Conservation (phyloP, 2,113 vertebrate genomes). For the Lophura nycthemera region DNA sequence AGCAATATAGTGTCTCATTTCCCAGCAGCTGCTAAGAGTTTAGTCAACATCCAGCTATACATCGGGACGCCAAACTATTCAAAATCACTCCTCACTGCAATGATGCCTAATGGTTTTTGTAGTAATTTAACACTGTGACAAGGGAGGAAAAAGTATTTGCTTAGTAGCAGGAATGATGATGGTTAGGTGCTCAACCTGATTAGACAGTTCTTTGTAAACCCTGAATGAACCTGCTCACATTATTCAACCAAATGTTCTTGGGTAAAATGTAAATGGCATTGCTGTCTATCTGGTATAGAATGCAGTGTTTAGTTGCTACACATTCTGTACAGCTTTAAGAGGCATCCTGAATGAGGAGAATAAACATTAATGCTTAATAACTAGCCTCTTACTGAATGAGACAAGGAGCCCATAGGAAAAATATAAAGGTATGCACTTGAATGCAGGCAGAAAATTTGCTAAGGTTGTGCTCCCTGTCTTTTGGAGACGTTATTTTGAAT, state of each 20-base stretch:
- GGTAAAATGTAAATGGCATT: neutral
- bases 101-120: conserved; percentile 29
- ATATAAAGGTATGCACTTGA: neutral
- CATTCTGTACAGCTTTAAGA: neutral
- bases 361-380: conserved; percentile 4
- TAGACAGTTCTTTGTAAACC: conserved; percentile 5
- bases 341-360: neutral
- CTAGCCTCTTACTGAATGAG: neutral
- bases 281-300: neutral
- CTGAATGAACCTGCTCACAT: neutral
- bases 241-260: neutral
- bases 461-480: neutral
- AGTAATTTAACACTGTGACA: conserved; percentile 7
- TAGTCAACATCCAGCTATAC: neutral
- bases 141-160: neutral
- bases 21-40: conserved; percentile 31
- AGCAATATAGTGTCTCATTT: neutral
- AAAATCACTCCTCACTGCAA: conserved; percentile 23
- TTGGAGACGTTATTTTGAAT: neutral
- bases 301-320: neutral
- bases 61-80: neutral
- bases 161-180: neutral
- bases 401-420: neutral
- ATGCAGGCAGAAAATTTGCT: neutral
- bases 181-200: neutral